Evolutionary conservation across 2,888 invertebrate genomes (phyloP), one percentile per base, ranked within the genome.

Genomic region (Athrips mouffetella): DNA sequence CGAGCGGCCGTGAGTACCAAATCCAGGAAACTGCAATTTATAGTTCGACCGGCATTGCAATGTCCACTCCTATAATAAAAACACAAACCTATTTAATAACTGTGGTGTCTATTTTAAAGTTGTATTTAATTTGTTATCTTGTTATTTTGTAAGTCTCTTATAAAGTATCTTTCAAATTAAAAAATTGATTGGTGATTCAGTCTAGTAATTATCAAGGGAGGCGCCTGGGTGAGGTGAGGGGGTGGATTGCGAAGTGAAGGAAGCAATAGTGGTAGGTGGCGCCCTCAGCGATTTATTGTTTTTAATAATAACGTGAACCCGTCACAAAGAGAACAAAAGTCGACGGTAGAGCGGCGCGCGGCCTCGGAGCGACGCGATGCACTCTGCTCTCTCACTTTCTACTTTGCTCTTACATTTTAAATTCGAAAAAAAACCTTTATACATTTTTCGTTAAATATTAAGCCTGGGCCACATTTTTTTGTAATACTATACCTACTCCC

Each of bases 241-340:
- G 66, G 63, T 63, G 65, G 62, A 64, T 67, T 70, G 75, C 70
- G 76, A 79, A 81, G 80, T 81, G 80, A 83, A 82, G 84, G 73
- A 73, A 78, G 82, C 82, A 80, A 83, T 85, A 84, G 84, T 83
- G 78, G 81, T 82, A 82, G 81, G 80, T 83, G 78, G 81, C 76
- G 81, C 81, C 78, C 82, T 80, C 83, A 75, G 83, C 86, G 85
- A 89, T 88, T 89, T 89, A 88, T 89, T 87, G 88, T 87, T 88
- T 88, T 88, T 87, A 89, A 88, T 89, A 89, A 89, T 88, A 87
- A 85, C 85, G 85, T 80, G 85, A 81, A 77, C 72, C 75, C 74
- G 80, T 81, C 81, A 85, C 83, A 86, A 87, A 86, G 81, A 80
- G 85, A 82, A 85, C 84, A 83, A 86, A 85, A 87, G 81, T 80